Base-by-base conservation (phyloP, 1,140 invertebrate species). In the Drosophila subobscura region DNA sequence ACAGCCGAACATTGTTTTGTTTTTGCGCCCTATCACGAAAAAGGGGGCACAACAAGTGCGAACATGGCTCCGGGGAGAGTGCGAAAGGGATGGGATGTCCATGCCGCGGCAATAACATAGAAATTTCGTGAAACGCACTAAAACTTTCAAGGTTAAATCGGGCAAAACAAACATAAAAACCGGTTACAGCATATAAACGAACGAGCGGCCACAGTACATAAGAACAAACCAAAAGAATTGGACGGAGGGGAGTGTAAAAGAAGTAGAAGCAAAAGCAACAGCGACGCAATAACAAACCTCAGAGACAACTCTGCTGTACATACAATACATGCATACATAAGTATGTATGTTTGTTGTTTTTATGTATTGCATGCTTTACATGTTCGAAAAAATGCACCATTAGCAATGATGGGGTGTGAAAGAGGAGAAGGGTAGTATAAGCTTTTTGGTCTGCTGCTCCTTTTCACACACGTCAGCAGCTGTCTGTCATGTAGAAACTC, bases 91-190 rank as follows among this genome's bases (percentile, higher is more conserved):
- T 47, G 41, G 63, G 65, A 68, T 41, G 63, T 37, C 33, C 33
- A 37, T 37, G 44, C 47, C 61, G 63, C 66, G 61, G 72, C 77
- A 85, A 86, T 78, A 83, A 72, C 79, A 88, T 88, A 78, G 83
- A 88, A 81, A 79, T 76, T 77, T 85, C 79, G 81, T 85, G 64
- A 81, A 73, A 74, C 68, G 73, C 76, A 77, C 50, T 51, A 73
- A 64, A 37, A 77, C 67, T 88, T 88, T 88, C 83, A 88, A 88
- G 83, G 83, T 88, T 88, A 88, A 88, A 83, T 84, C 84, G 83
- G 83, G 83, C 78, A 88, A 89, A 88, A 88, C 83, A 88, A 88
- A 88, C 83, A 88, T 89, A 83, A 88, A 42, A 88, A 88, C 83
- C 83, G 83, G 83, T 88, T 88, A 88, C 70, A 86, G 51, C 72